Conservation (phyloP, 2,113 vertebrate species). For the Acanthochromis polyacanthus region DNA sequence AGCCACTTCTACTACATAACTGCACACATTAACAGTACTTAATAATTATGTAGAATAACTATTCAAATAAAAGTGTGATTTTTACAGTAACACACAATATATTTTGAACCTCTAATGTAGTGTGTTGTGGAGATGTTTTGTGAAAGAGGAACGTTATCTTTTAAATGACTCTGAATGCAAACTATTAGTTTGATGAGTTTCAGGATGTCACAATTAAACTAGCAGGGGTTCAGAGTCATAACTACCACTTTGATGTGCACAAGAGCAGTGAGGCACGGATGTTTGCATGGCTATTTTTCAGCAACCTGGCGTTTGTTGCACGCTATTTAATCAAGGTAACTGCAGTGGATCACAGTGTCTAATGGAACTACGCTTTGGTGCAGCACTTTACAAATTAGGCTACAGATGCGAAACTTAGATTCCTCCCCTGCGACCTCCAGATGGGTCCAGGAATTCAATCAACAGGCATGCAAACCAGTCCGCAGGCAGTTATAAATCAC, state of each 20-base stretch:
- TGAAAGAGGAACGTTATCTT: too few species aligned
- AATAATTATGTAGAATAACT: too few species aligned
- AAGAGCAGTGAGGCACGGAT: background rate
- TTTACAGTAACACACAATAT: too few species aligned
- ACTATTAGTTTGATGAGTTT: too few species aligned
- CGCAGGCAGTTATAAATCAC: background rate
- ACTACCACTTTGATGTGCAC: background rate
- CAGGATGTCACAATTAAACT: background rate
- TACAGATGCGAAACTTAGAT: constrained; percentile 18
- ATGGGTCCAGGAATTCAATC: constrained; percentile 5
- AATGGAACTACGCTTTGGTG: constrained; percentile 15
- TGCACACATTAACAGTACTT: background rate
- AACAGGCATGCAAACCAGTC: background rate
- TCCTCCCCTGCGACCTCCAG: background rate
- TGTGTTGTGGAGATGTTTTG: too few species aligned
- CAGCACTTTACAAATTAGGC: constrained; percentile 30
- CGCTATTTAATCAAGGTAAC: constrained; percentile 27
- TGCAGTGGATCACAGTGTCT: background rate
- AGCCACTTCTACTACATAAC: background rate
- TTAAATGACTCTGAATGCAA: too few species aligned
- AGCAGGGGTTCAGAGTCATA: background rate
- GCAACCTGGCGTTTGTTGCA: constrained; percentile 11
- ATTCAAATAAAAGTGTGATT: too few species aligned
- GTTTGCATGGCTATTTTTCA: background rate
- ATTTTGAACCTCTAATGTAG: too few species aligned